Evolutionary conservation across 2,113 vertebrate genomes (phyloP), one percentile per base, ranked within the genome.

Genomic region (Microcebus murinus): DNA sequence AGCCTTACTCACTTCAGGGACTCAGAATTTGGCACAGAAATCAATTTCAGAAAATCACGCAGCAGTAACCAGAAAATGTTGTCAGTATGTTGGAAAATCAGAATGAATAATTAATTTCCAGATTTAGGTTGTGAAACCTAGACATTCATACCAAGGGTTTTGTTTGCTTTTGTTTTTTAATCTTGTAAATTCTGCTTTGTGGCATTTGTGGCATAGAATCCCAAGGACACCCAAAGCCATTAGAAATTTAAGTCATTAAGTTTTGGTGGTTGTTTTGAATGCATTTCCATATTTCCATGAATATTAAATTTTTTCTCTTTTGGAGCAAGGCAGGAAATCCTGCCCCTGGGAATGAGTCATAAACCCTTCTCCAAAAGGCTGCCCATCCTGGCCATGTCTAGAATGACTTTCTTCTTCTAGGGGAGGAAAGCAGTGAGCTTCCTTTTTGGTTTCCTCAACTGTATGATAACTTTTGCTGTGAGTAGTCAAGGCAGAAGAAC

Each of bases 11-110:
- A 87, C 61, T 68, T 31, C 36, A 85, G 67, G 81, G 55, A 91
- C 76, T 89, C 73, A 68, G 93, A 92, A 67, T 68, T 25, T 91
- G 82, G 93, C 81, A 88, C 34, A 86, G 81, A 96, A 92, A 96
- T 96, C 61, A 57, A 70, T 97, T 96, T 94, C 52, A 96, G 86
- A 95, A 97, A 91, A 88, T 50, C 42, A 76, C 10, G 94, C 90
- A 88, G n/a, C 12, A 68, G 85, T 71, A 81, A 85, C 88, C 79
- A 39, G 90, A 96, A 92, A 90, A 81, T 27, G 39, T 96, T 96
- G 95, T 73, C 84, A 95, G 29, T 96, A 93, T 94, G 42, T 34
- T 94, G 57, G 85, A 97, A 96, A 88, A 96, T 94, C 76, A 92
- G 71, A 67, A 52, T 92, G 71, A 97, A 88, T 93, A 95, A 95